phyloP scores from a whole-genome alignment of 2,888 invertebrate genomes.

The Cantharis nigra region DNA sequence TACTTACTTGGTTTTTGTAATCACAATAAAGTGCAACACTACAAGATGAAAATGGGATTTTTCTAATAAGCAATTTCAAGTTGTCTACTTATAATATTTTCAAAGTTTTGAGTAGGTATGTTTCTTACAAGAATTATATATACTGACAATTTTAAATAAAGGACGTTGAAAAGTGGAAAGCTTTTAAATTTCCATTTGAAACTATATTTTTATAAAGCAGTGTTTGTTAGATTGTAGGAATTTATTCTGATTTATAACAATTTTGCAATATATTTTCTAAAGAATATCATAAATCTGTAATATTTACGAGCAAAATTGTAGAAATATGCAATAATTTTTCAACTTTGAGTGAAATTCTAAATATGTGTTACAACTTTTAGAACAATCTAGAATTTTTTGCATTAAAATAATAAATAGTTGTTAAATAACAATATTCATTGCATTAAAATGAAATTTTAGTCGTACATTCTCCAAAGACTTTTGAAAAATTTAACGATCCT shows the following conservation, averaged over 20 bases:
- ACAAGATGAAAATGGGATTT: background rate
- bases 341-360: background rate
- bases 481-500: background rate
- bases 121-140: background rate
- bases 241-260: background rate
- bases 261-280: background rate
- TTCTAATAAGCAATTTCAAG: background rate
- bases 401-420: background rate
- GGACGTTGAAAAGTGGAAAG: background rate
- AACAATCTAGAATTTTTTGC: background rate
- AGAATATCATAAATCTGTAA: background rate
- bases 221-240: background rate
- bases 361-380: background rate
- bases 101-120: background rate
- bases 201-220: background rate
- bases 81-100: background rate
- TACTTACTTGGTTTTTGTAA: background rate
- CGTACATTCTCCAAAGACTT: conserved; percentile 1
- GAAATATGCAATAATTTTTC: background rate
- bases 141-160: background rate
- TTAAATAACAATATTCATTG: background rate
- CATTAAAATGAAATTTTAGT: background rate
- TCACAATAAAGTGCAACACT: background rate
- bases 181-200: background rate
- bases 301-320: background rate